Percentiles rank a stretch among this genome's conserved stretches.
phyloP scores from a whole-genome alignment of 1,140 invertebrate species.

The Aphelinus certus region DNA sequence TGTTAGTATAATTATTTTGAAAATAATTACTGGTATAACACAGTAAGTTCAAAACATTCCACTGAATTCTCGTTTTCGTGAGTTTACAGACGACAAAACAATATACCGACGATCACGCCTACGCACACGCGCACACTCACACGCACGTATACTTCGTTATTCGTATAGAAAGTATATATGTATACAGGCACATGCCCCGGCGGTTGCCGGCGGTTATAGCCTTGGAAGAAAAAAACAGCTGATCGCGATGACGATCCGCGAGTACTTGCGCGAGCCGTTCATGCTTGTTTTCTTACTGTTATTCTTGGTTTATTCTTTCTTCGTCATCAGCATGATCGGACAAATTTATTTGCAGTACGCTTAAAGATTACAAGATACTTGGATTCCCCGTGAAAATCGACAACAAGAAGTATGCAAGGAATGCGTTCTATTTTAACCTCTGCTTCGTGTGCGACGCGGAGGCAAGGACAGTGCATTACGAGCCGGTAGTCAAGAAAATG shows the following conservation, averaged over 20 bases:
- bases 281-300: constrained; percentile 18
- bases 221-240: too few species aligned
- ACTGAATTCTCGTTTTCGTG: neutral
- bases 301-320: constrained; percentile 24
- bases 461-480: constrained; percentile 90
- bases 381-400: constrained; percentile 93
- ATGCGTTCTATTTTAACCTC: constrained; percentile 94
- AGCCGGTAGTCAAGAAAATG: constrained; percentile 91
- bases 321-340: constrained; percentile 21
- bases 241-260: neutral
- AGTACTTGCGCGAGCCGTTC: constrained; percentile 24
- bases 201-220: too few species aligned
- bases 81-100: neutral
- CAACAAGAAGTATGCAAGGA: constrained; percentile 89
- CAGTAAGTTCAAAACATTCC: neutral
- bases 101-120: too few species aligned
- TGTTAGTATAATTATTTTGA: constrained; percentile 71
- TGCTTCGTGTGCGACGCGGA: constrained; percentile 94
- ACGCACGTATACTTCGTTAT: neutral
- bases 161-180: neutral
- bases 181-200: too few species aligned
- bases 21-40: constrained; percentile 29
- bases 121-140: too few species aligned
- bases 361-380: constrained; percentile 86
- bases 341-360: constrained; percentile 69